Conservation (phyloP, 2,797 vertebrate species). For the Myotis daubentonii region DNA sequence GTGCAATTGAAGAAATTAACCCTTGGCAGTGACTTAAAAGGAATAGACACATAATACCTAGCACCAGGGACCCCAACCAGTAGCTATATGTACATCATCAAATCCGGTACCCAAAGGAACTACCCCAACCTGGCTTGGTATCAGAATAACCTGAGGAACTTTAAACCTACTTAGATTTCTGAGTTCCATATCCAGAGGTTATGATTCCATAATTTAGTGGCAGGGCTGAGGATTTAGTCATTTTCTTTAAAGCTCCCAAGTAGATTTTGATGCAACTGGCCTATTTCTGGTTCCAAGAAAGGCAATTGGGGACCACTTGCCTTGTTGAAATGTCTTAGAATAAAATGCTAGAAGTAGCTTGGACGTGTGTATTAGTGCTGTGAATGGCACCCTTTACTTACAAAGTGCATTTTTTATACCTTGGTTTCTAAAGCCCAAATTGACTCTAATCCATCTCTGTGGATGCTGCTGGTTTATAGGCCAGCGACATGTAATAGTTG, state of each 20-base stretch:
- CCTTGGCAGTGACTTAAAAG: not conserved
- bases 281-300: conserved; percentile 21
- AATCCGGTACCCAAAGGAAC: not conserved
- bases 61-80: not conserved
- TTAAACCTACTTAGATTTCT: not conserved
- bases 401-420: not conserved
- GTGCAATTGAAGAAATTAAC: not conserved
- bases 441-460: not conserved
- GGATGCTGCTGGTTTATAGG: not conserved
- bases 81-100: not conserved
- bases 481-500: not conserved
- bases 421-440: conserved; percentile 25
- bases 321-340: not conserved
- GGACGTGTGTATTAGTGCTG: not conserved
- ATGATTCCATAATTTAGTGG: not conserved
- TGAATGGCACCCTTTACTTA: not conserved
- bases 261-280: not conserved
- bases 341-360: not conserved
- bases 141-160: not conserved
- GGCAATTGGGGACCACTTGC: not conserved
- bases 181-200: not conserved
- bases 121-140: not conserved
- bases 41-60: not conserved
- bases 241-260: not conserved
- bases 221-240: not conserved